phyloP scores from a whole-genome alignment of 2,888 invertebrate genomes.

The Drosophila neotestacea region DNA sequence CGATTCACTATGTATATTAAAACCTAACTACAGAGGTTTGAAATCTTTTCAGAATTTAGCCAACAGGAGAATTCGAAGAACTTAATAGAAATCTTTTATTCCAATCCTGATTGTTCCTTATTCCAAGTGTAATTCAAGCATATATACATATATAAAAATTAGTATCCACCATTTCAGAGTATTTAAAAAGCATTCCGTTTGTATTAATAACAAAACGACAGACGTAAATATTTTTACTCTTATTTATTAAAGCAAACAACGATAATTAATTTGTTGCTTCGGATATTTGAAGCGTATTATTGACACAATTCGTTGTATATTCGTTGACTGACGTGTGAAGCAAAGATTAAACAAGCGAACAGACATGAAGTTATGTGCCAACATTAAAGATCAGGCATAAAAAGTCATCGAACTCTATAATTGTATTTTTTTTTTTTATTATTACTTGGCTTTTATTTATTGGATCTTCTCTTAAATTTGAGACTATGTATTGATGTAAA shows the following conservation, averaged over 20 bases:
- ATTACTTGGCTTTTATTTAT: no score
- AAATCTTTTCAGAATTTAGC: no score
- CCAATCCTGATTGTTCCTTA: no score
- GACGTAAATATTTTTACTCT: not conserved
- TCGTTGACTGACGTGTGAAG: slow-evolving; percentile 65
- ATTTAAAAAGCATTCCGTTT: not conserved
- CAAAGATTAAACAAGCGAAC: slow-evolving; percentile 51
- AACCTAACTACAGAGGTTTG: no score
- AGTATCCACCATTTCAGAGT: not conserved
- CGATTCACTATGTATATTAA: no score
- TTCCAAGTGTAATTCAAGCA: no score
- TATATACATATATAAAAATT: no score
- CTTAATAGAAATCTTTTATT: no score
- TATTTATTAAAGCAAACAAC: slow-evolving; percentile 33
- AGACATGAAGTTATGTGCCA: slow-evolving; percentile 15
- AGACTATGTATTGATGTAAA: not conserved
- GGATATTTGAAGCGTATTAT: slow-evolving; percentile 28
- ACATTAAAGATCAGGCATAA: not conserved
- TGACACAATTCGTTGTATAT: slow-evolving; percentile 29
- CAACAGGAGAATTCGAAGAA: no score
- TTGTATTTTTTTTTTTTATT: not conserved
- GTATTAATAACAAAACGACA: not conserved
- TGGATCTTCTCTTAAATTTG: no score
- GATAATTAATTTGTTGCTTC: slow-evolving; percentile 47
- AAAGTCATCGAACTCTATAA: slow-evolving; percentile 46